Evolutionary conservation across 2,888 invertebrate genomes (phyloP).

Genomic region (Aricia artaxerxes): DNA sequence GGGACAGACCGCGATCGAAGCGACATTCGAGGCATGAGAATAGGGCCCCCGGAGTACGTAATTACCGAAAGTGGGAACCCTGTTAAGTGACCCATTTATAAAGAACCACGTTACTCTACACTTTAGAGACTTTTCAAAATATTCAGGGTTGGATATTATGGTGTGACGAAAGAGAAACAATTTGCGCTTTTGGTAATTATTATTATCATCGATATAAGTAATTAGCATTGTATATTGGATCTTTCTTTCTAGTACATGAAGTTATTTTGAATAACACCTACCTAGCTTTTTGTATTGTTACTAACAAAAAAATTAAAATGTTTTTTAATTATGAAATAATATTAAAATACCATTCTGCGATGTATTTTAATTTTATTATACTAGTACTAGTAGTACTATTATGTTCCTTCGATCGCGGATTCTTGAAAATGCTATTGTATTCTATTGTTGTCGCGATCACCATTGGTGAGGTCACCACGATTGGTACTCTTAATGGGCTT

Average conservation of each 20-base stretch:
- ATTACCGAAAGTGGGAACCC: constrained; percentile 27
- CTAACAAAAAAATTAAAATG: too few species aligned
- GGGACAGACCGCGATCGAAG: not conserved
- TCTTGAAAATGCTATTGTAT: too few species aligned
- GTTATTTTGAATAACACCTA: too few species aligned
- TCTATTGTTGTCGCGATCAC: too few species aligned
- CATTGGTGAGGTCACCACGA: too few species aligned
- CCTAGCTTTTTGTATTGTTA: too few species aligned
- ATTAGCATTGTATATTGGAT: not conserved
- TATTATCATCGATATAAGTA: not conserved
- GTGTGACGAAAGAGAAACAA: constrained; percentile 1
- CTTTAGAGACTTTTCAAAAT: constrained; percentile 4
- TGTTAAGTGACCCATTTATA: constrained; percentile 29
- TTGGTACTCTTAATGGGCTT: too few species aligned
- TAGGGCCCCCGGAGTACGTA: not conserved
- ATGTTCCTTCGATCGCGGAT: too few species aligned
- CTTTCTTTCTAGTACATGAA: not conserved
- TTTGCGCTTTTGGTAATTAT: not conserved
- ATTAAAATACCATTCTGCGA: too few species aligned
- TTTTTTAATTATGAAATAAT: too few species aligned
- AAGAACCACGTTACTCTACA: constrained; percentile 18
- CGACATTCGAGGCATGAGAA: not conserved
- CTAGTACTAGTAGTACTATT: too few species aligned
- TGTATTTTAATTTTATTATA: too few species aligned
- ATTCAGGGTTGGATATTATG: constrained; percentile 19